Evolutionary conservation across 2,888 invertebrate species (phyloP), one percentile per base, ranked within the genome.

Genomic region (Crematogaster levior): DNA sequence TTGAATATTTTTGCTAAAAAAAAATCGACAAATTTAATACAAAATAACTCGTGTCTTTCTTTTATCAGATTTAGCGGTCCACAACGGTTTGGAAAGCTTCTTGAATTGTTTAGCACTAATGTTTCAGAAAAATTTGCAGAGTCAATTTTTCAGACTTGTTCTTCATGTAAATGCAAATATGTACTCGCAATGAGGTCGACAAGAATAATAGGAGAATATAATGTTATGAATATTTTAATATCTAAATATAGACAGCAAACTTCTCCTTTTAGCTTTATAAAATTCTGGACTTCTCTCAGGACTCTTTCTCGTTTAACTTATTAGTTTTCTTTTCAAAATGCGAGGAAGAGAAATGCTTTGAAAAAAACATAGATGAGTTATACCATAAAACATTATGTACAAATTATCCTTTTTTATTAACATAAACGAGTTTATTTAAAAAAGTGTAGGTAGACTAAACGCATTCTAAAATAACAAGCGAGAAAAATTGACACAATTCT

Each of bases 111-210:
- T 73, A 46, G 60, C 21, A 15, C 30, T 73, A 73, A 60, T 21
- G 30, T 60, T 21, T 40, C 34, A 43, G 34, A 73, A 56, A 30
- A 15, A 4, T 43, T 43, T 21, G 40, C 61, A 34, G 18, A 43
- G 10, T 60, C 60, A 60, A 58, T 46, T 61, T 30, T 73, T 61
- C 34, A 3, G 24, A 27, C 27, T 24, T 24, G 27, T 56, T 60
- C 4, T 73, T 73, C 6, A 15, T 60, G 56, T 27, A 58, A 58
- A 58, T 58, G 56, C 27, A 58, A 72, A 72, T 72, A 51, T 68
- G 34, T n/a, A 68, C 18, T 34, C 18, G 34, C 68, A 37, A 34
- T 51, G 24, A 3, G 12, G 21, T 34, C 12, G 10, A 60, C 30
- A 0, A 37, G 15, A 21, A 63, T 63, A 43, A 63, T 40, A 63